These are phyloP conservation scores for Oegoconia quadripuncta DNA, from an alignment of 2,888 invertebrate genomes.

Conservation along the genomic window DNA sequence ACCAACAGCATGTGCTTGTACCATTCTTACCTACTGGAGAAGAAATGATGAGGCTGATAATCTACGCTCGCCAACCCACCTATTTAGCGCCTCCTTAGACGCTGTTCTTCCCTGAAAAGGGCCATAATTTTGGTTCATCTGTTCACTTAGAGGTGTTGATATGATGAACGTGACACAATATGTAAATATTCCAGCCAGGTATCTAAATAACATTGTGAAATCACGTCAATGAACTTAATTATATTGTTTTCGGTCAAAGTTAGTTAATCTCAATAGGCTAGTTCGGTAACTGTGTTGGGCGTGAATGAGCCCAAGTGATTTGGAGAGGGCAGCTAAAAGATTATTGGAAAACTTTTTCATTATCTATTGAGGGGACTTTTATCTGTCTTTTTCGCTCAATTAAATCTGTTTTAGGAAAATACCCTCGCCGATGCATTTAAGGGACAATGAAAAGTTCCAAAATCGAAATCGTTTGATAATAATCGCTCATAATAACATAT, in stretches of 20 bases:
- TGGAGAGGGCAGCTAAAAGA: constrained; percentile 33
- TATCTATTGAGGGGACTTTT: constrained; percentile 17
- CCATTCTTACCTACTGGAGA: no score
- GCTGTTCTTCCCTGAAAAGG: no score
- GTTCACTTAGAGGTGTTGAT: no score
- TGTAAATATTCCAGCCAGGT: constrained; percentile 32
- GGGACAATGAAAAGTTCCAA: no score
- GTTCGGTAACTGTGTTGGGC: constrained; percentile 28
- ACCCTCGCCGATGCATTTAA: no score
- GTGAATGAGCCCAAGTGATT: constrained; percentile 36
- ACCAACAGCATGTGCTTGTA: no score
- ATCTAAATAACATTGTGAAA: constrained; percentile 42
- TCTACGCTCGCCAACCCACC: no score
- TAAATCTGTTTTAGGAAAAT: constrained; percentile 14
- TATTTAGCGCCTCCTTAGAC: no score
- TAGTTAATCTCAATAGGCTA: constrained; percentile 52
- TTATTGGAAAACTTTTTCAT: constrained; percentile 47
- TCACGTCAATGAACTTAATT: constrained; percentile 47
- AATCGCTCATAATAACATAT: no score
- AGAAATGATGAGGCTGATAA: no score
- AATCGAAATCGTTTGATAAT: no score
- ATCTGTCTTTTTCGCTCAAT: constrained; percentile 12
- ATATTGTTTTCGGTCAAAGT: constrained; percentile 49
- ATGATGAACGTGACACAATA: constrained; percentile 8
- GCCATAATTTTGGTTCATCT: no score